Evolutionary conservation across 1,140 invertebrate species (phyloP).

Genomic region (Drosophila subpulchrella): DNA sequence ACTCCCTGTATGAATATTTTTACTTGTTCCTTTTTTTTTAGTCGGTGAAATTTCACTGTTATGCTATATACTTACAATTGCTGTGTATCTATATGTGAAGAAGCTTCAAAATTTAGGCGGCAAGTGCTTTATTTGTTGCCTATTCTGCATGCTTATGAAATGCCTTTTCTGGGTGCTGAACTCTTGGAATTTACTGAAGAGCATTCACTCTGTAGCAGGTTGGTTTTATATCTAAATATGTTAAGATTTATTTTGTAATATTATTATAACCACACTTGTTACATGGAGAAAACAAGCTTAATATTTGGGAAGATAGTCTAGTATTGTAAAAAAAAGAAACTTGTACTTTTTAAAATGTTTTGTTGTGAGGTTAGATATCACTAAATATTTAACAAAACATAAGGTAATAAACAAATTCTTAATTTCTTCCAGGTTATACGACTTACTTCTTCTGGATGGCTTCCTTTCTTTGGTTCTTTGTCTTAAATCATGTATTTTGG

Average conservation of each 20-base stretch:
- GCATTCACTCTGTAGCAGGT: neutral
- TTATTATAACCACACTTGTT: too few relatives aligned
- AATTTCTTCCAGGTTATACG: neutral
- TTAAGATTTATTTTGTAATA: too few relatives aligned
- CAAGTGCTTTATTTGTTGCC: neutral
- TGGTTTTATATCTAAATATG: neutral
- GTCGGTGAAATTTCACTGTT: neutral
- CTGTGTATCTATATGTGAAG: neutral
- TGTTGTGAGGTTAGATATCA: too few relatives aligned
- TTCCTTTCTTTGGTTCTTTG: conserved; percentile 1
- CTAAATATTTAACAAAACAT: too few relatives aligned
- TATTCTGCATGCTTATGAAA: neutral
- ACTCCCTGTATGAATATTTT: neutral
- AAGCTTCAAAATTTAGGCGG: neutral
- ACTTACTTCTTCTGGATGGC: neutral
- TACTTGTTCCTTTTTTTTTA: neutral
- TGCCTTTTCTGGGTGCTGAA: neutral
- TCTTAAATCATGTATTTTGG: neutral
- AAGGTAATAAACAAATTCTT: neutral
- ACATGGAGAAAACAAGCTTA: too few relatives aligned
- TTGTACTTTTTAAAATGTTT: too few relatives aligned
- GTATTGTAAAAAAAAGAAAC: neutral
- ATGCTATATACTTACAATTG: neutral
- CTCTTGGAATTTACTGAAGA: neutral
- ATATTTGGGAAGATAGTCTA: too few relatives aligned